Evolutionary conservation across 2,797 vertebrate species (phyloP), one percentile per base, ranked within the genome.

Genomic region (Artibeus lituratus): DNA sequence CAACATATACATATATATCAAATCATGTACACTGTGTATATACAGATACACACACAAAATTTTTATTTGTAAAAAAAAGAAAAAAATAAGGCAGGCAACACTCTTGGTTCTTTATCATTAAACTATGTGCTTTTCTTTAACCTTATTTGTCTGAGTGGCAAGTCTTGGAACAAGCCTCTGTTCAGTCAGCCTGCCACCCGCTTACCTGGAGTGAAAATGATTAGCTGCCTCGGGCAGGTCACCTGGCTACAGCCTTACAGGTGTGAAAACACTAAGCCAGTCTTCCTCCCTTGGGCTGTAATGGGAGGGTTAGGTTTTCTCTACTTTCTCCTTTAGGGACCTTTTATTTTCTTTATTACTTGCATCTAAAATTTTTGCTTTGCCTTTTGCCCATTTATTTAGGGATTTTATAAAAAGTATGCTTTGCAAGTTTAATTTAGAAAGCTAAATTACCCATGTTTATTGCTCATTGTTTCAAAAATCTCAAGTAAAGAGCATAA

Each of bases 401-500:
- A 82, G 55, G 15, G 44, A 37, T 95, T 70, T 80, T 81, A 86
- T 51, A 51, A 95, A 70, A 2, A 51, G 11, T 10, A 15, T 7
- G n/a, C 18, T 90, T 96, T 82, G 11, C 16, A 37, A 62, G 18
- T 55, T 49, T 94, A 12, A 94, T 72, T 82, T 69, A 10, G 69
- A 90, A 87, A 95, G 72, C 21, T 42, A 70, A 69, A 74, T 53
- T 62, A 24, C 1, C 32, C 47, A 26, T 35, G 24, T n/a, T 87
- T 86, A 74, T 4, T 59, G 55, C 69, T 55, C 57, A 2, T 53
- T 83, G 65, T 93, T 95, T 73, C 21, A 80, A 78, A 90, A 97
- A 97, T 35, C 65, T 91, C 32, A 90, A 32, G 14, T 84, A 87
- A 87, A 12, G 47, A 81, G 44, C 62, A 70, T 72, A 95, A 94